phyloP scores from a whole-genome alignment of 1,140 invertebrate genomes.

The Euwallacea fornicatus region DNA sequence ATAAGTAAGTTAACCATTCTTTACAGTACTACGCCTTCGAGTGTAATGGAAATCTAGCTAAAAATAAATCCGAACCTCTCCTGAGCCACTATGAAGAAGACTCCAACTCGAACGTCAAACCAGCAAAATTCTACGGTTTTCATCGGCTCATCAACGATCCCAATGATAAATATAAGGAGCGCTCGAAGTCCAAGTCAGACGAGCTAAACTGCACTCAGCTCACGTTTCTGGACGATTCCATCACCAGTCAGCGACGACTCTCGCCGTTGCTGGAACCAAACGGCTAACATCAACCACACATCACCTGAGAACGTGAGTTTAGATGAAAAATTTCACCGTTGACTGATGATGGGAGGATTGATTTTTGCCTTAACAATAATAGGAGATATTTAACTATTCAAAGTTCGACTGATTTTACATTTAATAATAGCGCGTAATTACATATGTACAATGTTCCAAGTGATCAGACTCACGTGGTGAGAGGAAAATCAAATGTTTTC shows the following conservation, averaged over 20 bases:
- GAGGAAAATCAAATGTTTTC: too few species aligned
- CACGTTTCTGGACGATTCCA: constrained; percentile 44
- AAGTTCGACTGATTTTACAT: constrained; percentile 8
- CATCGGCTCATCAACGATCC: constrained; percentile 35
- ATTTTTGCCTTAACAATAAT: constrained; percentile 4
- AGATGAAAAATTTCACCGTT: too few species aligned
- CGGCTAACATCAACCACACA: constrained; percentile 39
- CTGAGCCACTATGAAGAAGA: constrained; percentile 43
- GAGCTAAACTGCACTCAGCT: constrained; percentile 42
- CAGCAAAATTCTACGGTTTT: constrained; percentile 42
- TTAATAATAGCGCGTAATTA: too few species aligned
- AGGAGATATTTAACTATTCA: constrained; percentile 4
- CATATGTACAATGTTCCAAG: too few species aligned
- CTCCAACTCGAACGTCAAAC: constrained; percentile 45
- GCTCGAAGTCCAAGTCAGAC: constrained; percentile 22
- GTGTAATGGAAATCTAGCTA: constrained; percentile 36
- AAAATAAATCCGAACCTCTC: constrained; percentile 37
- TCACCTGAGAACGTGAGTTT: too few species aligned
- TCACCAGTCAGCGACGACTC: constrained; percentile 35
- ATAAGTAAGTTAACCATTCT: not conserved
- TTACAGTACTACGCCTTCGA: constrained; percentile 43
- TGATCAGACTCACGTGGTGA: too few species aligned
- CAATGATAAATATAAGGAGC: constrained; percentile 8
- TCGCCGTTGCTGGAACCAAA: constrained; percentile 45
- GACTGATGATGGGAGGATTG: not conserved